Percentiles rank a stretch among this genome's conserved stretches.
Conservation (phyloP, 2,888 invertebrate species). For the Tenodera sinensis region DNA sequence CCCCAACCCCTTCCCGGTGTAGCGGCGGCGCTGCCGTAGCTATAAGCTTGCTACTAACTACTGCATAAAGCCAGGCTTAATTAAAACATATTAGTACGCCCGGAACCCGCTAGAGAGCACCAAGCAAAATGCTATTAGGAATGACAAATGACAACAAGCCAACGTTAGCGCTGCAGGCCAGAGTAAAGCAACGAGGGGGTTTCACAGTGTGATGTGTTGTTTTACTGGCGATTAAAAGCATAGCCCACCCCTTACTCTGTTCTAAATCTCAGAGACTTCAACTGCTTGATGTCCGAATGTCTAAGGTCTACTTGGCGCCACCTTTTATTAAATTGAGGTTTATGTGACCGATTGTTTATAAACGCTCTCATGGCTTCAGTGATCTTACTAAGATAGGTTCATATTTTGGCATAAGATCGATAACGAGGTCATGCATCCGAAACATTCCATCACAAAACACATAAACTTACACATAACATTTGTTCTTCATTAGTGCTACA, state of each 20-base stretch:
- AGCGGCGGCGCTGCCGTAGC: neutral
- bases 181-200: neutral
- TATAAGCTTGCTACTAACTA: constrained; percentile 31
- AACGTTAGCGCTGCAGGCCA: constrained; percentile 21
- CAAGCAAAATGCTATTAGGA: constrained; percentile 32
- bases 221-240: constrained; percentile 30
- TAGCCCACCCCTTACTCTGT: neutral
- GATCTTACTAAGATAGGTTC: no score
- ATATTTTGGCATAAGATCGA: no score
- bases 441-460: no score
- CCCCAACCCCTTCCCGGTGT: constrained; percentile 33
- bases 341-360: neutral
- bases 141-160: constrained; percentile 30
- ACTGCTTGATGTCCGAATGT: neutral
- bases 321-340: neutral
- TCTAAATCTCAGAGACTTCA: neutral
- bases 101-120: constrained; percentile 29
- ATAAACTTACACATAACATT: no score
- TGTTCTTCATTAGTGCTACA: no score
- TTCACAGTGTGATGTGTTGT: constrained; percentile 22
- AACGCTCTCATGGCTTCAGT: no score
- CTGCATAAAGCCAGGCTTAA: constrained; percentile 33
- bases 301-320: neutral
- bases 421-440: no score
- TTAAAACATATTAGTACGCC: constrained; percentile 33